A percentile compares a stretch with the other conserved stretches of the same genome.
These are phyloP conservation scores for Sipha maydis DNA, from an alignment of 2,888 invertebrate genomes.

Conservation along the genomic window DNA sequence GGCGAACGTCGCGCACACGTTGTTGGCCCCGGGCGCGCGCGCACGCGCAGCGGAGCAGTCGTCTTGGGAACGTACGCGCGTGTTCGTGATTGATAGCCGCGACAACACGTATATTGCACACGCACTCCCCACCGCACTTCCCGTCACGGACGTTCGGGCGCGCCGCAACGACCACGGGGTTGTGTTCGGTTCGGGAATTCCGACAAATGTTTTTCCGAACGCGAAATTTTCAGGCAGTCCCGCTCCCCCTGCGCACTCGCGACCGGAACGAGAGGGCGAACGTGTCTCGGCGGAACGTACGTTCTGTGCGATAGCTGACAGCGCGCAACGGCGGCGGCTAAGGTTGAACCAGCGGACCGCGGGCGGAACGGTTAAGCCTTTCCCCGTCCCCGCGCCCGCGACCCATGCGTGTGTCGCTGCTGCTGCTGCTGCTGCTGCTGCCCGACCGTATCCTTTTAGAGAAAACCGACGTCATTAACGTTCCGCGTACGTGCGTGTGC, in stretches of 20 bases:
- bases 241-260: not conserved
- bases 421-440: conserved; percentile 5
- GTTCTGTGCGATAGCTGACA: conserved; percentile 41
- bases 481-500: not conserved
- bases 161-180: not conserved
- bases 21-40: not conserved
- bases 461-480: conserved; percentile 59
- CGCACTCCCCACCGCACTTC: conserved; percentile 25
- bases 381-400: not conserved
- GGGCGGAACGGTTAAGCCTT: conserved; percentile 45
- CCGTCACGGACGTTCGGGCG: no score
- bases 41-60: not conserved
- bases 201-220: conserved; percentile 44
- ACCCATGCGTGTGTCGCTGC: not conserved
- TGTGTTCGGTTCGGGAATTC: conserved; percentile 43
- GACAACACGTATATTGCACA: conserved; percentile 22
- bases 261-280: not conserved
- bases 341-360: not conserved
- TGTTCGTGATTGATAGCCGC: conserved; percentile 43
- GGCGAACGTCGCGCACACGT: not conserved
- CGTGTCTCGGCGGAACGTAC: not conserved
- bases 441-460: conserved; percentile 46
- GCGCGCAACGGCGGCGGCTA: not conserved
- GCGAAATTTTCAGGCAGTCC: conserved; percentile 20
- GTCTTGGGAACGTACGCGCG: conserved; percentile 22